Conservation (phyloP, 1,140 invertebrate species). For the Agrypnia vestita region DNA sequence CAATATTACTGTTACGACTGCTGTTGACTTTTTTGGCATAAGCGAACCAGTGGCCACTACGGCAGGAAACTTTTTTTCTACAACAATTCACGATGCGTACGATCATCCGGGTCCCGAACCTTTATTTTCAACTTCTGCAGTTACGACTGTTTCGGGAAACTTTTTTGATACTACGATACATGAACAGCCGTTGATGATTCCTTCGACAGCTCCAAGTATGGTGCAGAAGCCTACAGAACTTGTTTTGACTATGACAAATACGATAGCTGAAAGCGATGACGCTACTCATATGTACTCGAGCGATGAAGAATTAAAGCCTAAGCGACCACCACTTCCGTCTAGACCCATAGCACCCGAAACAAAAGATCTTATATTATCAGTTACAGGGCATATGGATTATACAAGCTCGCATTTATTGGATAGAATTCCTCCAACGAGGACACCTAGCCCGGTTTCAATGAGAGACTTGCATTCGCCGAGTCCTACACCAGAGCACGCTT, state of each 20-base stretch:
- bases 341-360: conserved; percentile 79
- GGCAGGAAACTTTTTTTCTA: conserved; percentile 63
- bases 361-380: conserved; percentile 87
- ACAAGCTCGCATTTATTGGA: conserved; percentile 88
- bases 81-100: conserved; percentile 56
- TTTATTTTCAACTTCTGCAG: conserved; percentile 53
- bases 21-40: conserved; percentile 67
- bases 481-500: conserved; percentile 84
- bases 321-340: conserved; percentile 73
- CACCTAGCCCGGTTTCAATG: conserved; percentile 87
- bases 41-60: conserved; percentile 64
- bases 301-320: conserved; percentile 64
- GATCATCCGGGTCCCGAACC: conserved; percentile 47
- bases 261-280: conserved; percentile 45
- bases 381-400: conserved; percentile 91
- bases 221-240: conserved; percentile 63
- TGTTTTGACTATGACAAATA: conserved; percentile 63
- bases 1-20: conserved; percentile 69
- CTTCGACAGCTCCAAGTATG: conserved; percentile 60
- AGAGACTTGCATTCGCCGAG: conserved; percentile 86
- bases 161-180: conserved; percentile 58
- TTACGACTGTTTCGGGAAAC: conserved; percentile 49
- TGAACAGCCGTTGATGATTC: conserved; percentile 46
- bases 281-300: conserved; percentile 52
- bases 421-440: conserved; percentile 85